Evolutionary conservation across 1,140 invertebrate species (phyloP), one percentile per base, ranked within the genome.

Genomic region (Matsumurasca onukii): DNA sequence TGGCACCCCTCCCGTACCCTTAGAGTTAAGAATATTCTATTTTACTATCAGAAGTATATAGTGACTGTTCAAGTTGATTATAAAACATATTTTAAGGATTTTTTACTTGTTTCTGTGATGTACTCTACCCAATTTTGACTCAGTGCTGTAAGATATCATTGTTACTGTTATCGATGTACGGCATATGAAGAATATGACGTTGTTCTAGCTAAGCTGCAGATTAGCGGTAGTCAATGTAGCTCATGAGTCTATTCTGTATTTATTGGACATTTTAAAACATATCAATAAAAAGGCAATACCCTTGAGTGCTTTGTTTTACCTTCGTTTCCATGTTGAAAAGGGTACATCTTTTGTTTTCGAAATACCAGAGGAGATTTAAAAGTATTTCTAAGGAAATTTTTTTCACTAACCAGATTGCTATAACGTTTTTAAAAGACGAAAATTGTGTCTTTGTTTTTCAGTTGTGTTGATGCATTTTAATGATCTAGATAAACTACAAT

Each of bases 231-330:
- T 27, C 24, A 59, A 27, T 59, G 55, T 59, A n/a, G n/a, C n/a
- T n/a, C n/a, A n/a, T n/a, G n/a, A n/a, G n/a, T n/a, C 55, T 59
- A 59, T 59, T 59, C 55, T 59, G 55, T 59, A 59, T 59, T 59
- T 27, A 59, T 59, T 59, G 30, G 30, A 59, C 3, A n/a, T 59
- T 59, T 59, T 59, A 59, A 59, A 59, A 59, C 55, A 59, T 59
- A 59, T 59, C 55, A 59, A 59, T 59, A 59, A 59, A 59, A 59
- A 59, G 55, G 55, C 55, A 59, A 59, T 59, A 59, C 55, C 24
- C 34, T 39, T 5, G 34, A 17, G 5, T 9, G 34, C 17, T 39
- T 39, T 5, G 5, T 39, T 39, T 39, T n/a, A n/a, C n/a, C n/a
- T n/a, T n/a, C n/a, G n/a, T n/a, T n/a, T n/a, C n/a, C n/a, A n/a